Percentiles rank a stretch among this genome's conserved stretches.
phyloP scores from a whole-genome alignment of 2,113 vertebrate genomes.

The Chamaea fasciata region DNA sequence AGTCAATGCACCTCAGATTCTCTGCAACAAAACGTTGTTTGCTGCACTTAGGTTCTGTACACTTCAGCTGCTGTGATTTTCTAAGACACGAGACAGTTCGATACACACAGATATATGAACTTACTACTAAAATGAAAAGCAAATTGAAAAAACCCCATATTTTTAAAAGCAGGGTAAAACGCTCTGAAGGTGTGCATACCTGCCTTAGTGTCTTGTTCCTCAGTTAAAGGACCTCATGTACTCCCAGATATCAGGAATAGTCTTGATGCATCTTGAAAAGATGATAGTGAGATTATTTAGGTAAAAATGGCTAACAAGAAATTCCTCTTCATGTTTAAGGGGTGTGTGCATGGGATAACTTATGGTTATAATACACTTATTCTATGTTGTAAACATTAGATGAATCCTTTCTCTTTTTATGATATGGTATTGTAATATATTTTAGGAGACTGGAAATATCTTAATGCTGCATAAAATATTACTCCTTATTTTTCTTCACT shows the following conservation, averaged over 20 bases:
- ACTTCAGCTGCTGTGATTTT: rapidly evolving
- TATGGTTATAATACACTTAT: background rate
- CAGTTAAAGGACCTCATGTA: background rate
- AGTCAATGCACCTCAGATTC: background rate
- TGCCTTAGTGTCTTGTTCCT: background rate
- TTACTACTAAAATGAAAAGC: background rate
- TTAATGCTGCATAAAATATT: background rate
- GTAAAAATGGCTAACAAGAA: background rate
- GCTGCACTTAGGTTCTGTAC: background rate
- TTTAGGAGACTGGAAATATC: background rate
- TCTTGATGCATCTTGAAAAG: background rate
- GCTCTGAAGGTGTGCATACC: rapidly evolving
- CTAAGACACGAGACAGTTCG: background rate
- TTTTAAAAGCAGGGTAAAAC: background rate
- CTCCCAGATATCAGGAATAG: background rate
- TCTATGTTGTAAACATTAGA: background rate
- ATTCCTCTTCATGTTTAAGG: background rate
- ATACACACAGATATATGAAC: rapidly evolving
- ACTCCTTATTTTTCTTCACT: background rate
- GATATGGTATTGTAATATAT: background rate
- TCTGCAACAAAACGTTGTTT: background rate
- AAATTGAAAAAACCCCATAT: rapidly evolving
- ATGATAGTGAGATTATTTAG: background rate
- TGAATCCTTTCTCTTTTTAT: background rate
- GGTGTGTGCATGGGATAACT: background rate